Conservation (phyloP, 2,888 invertebrate species). For the Oegoconia quadripuncta region DNA sequence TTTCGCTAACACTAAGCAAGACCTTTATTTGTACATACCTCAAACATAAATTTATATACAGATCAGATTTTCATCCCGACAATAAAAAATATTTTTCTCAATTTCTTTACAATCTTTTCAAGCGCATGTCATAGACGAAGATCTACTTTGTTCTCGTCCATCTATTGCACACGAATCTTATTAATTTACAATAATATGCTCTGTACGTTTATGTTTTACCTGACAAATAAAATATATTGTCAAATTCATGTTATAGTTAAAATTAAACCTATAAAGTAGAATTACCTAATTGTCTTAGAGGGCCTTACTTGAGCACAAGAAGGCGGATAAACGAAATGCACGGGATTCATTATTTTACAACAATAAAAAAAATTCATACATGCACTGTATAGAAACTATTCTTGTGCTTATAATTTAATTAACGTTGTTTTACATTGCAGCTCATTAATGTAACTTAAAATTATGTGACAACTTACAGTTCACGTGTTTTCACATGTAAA, state of each 20-base stretch:
- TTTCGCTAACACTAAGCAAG: slow-evolving; percentile 19
- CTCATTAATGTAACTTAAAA: too few species aligned
- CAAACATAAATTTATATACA: slow-evolving; percentile 14
- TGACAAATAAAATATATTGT: slow-evolving; percentile 1
- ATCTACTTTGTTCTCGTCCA: slow-evolving; percentile 5
- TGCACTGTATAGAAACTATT: slow-evolving; percentile 10
- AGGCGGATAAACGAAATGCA: slow-evolving; percentile 21
- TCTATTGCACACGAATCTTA: slow-evolving; percentile 14
- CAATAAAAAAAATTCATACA: slow-evolving; percentile 8
- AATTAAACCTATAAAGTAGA: slow-evolving; percentile 19
- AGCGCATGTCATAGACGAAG: not conserved
- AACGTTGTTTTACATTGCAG: too few species aligned
- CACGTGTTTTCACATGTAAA: too few species aligned
- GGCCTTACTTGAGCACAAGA: slow-evolving; percentile 4
- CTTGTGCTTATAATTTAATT: slow-evolving; percentile 17
- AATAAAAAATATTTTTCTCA: slow-evolving; percentile 10
- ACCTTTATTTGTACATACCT: slow-evolving; percentile 24
- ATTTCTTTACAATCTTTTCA: not conserved
- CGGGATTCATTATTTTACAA: slow-evolving; percentile 11
- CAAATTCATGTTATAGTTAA: slow-evolving; percentile 9
- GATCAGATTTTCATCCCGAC: slow-evolving; percentile 14
- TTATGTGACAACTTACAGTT: too few species aligned
- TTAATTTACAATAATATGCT: slow-evolving; percentile 7
- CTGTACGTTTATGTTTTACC: not conserved
- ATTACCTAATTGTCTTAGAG: slow-evolving; percentile 13